phyloP scores from a whole-genome alignment of 2,888 invertebrate species.

The Lymantria monacha region DNA sequence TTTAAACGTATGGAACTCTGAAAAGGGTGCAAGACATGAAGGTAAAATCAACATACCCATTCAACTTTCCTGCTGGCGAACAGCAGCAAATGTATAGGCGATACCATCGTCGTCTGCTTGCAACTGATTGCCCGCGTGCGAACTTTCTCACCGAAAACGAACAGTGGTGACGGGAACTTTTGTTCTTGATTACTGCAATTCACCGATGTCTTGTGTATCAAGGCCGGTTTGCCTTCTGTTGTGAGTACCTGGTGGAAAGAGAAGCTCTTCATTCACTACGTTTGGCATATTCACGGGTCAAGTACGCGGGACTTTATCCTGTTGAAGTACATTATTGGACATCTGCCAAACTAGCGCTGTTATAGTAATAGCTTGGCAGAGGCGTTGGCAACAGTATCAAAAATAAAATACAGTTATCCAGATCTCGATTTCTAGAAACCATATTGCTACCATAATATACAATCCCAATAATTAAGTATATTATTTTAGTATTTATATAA shows the following conservation, averaged over 20 bases:
- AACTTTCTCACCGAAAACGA: constrained; percentile 99
- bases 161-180: constrained; percentile 95
- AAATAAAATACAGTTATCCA: not conserved
- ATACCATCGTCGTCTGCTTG: constrained; percentile 96
- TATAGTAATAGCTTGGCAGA: no score
- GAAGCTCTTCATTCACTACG: no score
- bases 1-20: no score
- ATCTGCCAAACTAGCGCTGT: no score
- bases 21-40: no score
- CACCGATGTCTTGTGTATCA: constrained; percentile 98
- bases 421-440: no score
- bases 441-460: no score
- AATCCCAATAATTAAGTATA: no score
- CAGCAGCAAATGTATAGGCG: constrained; percentile 94
- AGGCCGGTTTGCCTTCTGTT: constrained; percentile 95
- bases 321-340: no score
- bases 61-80: constrained; percentile 96
- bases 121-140: constrained; percentile 97
- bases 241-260: constrained; percentile 87
- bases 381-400: not conserved
- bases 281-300: no score
- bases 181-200: constrained; percentile 93
- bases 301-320: no score
- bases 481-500: no score
- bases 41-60: constrained; percentile 75